Percentiles rank a stretch among this genome's conserved stretches.
phyloP scores from a whole-genome alignment of 2,797 vertebrate genomes.

The Streptopelia turtur region DNA sequence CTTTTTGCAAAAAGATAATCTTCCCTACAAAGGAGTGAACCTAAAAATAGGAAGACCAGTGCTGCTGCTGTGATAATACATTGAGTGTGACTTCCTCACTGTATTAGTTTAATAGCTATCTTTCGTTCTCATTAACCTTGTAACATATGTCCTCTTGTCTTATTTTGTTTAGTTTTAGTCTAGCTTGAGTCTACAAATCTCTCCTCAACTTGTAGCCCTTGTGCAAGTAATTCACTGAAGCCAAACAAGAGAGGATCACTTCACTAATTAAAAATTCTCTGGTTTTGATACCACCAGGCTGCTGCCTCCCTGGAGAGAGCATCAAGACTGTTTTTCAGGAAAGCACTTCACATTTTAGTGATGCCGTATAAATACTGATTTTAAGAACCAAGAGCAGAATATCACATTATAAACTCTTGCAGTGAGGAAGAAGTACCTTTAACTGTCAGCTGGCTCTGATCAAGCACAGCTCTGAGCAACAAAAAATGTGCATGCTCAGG shows the following conservation, averaged over 20 bases:
- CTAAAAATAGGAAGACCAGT: slow-evolving; percentile 21
- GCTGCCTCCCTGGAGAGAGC: neutral
- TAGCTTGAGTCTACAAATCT: neutral
- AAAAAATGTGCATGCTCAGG: rapidly evolving
- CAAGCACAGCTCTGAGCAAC: neutral
- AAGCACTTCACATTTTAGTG: neutral
- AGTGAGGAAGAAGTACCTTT: neutral
- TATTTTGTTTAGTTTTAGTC: neutral
- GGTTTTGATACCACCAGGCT: neutral
- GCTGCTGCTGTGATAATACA: slow-evolving; percentile 6
- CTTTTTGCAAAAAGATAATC: slow-evolving; percentile 18
- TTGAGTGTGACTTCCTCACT: slow-evolving; percentile 12
- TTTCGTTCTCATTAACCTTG: slow-evolving; percentile 26
- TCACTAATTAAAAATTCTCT: neutral
- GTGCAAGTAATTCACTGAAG: neutral
- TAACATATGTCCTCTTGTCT: neutral
- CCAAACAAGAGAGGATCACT: neutral
- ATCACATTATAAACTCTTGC: neutral
- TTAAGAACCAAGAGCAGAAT: neutral
- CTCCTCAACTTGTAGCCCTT: neutral
- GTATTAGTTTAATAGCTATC: neutral
- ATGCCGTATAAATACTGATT: neutral
- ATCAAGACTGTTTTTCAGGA: neutral
- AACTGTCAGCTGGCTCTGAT: neutral
- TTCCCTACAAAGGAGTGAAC: slow-evolving; percentile 1